These are phyloP conservation scores for Cenopis cana DNA, from an alignment of 2,888 invertebrate genomes.

Conservation along the genomic window DNA sequence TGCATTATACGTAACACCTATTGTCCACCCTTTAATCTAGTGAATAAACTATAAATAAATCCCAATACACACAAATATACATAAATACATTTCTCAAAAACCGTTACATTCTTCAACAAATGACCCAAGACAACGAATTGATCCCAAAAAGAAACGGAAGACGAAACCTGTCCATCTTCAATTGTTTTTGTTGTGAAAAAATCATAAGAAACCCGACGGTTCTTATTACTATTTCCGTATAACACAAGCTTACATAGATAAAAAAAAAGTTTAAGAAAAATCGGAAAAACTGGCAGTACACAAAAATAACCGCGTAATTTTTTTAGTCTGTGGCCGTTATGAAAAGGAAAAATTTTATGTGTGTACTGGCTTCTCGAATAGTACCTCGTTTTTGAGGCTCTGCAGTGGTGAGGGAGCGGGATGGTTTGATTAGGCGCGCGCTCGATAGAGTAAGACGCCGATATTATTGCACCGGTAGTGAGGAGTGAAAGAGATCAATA, in stretches of 20 bases:
- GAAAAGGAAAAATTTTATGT: constrained; percentile 74
- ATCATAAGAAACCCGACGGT: constrained; percentile 41
- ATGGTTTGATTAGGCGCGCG: constrained; percentile 55
- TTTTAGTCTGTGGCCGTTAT: constrained; percentile 67
- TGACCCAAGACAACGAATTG: constrained; percentile 26
- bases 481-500: constrained; percentile 86
- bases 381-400: constrained; percentile 83
- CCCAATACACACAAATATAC: background rate
- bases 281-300: constrained; percentile 14
- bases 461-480: constrained; percentile 84
- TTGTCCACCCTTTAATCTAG: background rate
- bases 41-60: background rate
- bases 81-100: constrained; percentile 3
- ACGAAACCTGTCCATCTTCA: constrained; percentile 26
- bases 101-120: constrained; percentile 13
- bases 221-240: constrained; percentile 34
- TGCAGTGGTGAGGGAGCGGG: constrained; percentile 79
- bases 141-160: constrained; percentile 23
- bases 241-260: constrained; percentile 19
- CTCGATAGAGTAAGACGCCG: constrained; percentile 59
- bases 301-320: constrained; percentile 26
- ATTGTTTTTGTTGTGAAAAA: constrained; percentile 43
- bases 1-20: no score
- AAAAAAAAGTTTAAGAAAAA: constrained; percentile 3
- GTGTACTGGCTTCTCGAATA: constrained; percentile 60